Conservation (phyloP, 2,113 vertebrate species). For the Myiopsitta monachus region DNA sequence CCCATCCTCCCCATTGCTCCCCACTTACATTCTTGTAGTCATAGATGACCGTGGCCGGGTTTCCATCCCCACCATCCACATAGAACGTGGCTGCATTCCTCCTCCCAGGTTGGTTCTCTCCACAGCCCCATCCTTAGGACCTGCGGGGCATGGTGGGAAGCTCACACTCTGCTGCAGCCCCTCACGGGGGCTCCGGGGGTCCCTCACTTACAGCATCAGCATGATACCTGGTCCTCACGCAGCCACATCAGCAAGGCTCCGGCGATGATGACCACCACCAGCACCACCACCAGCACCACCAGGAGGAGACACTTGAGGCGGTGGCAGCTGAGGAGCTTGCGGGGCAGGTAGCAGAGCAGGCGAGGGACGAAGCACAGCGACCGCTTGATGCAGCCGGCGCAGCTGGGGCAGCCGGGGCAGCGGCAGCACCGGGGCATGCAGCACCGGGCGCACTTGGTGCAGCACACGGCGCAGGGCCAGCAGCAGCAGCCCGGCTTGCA, state of each 20-base stretch:
- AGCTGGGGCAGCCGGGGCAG: background rate
- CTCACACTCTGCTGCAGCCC: background rate
- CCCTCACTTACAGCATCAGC: background rate
- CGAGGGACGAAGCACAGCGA: background rate
- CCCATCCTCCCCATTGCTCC: background rate
- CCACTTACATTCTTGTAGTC: conserved; percentile 40
- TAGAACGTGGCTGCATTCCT: conserved; percentile 46
- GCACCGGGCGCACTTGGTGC: background rate
- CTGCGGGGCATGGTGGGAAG: rapidly evolving
- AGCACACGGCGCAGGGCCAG: background rate
- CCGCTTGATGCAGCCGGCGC: background rate
- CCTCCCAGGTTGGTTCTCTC: background rate
- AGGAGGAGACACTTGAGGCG: conserved; percentile 35
- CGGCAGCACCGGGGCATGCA: background rate
- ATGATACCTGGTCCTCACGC: rapidly evolving
- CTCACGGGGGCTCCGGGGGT: rapidly evolving
- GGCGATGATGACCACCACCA: conserved; percentile 14
- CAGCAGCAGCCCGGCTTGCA: conserved; percentile 3
- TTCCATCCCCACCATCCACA: background rate
- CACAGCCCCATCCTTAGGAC: background rate
- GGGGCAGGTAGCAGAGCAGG: conserved; percentile 51
- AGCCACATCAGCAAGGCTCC: conserved; percentile 24
- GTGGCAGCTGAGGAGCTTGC: conserved; percentile 36
- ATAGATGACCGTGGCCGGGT: background rate
- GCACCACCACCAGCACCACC: background rate